phyloP scores from a whole-genome alignment of 2,113 vertebrate genomes.

The Lycocorax pyrrhopterus region DNA sequence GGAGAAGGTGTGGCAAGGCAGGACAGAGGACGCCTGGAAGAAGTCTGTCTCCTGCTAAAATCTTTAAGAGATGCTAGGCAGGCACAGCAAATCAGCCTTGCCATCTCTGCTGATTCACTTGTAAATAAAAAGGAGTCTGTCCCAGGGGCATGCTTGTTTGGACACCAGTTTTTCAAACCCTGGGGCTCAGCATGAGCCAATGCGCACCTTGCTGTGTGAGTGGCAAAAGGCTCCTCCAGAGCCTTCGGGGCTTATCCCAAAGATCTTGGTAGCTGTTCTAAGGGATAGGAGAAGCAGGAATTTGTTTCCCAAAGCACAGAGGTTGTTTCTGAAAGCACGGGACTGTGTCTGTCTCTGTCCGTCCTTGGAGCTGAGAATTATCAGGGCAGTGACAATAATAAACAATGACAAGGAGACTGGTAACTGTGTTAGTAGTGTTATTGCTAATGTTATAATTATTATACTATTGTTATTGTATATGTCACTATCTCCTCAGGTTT shows the following conservation, averaged over 20 bases:
- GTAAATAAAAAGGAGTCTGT: not conserved
- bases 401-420: not conserved
- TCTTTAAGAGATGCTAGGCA: not conserved
- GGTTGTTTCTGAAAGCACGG: not conserved
- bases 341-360: not conserved
- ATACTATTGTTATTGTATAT: not conserved
- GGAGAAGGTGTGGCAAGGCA: not conserved
- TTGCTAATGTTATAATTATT: not conserved
- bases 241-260: not conserved
- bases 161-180: not conserved
- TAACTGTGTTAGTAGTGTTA: not conserved
- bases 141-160: not conserved
- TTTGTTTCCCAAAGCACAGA: not conserved
- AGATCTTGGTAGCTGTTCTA: not conserved
- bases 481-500: not conserved
- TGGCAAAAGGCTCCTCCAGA: not conserved
- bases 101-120: not conserved
- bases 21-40: not conserved
- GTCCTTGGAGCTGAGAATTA: not conserved
- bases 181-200: accelerated
- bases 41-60: not conserved
- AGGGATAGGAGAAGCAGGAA: not conserved
- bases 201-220: not conserved
- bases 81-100: not conserved
- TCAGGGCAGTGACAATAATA: not conserved